These are phyloP conservation scores for Pholis gunnellus DNA, from an alignment of 2,113 vertebrate genomes.

Conservation along the genomic window DNA sequence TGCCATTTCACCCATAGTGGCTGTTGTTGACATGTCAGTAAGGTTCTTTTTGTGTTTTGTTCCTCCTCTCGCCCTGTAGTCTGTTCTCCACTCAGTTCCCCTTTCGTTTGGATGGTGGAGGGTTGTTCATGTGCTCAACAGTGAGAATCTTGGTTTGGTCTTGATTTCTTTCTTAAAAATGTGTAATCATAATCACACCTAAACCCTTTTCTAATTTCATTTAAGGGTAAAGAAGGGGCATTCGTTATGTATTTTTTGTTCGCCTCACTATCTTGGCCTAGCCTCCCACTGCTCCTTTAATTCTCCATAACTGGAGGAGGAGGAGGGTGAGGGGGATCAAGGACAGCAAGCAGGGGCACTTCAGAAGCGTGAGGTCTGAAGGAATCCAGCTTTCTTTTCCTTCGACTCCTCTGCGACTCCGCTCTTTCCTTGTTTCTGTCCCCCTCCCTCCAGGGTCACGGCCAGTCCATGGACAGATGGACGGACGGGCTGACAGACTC, in stretches of 20 bases:
- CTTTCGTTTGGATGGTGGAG: conserved; percentile 40
- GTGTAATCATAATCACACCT: not conserved
- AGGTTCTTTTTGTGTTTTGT: conserved; percentile 32
- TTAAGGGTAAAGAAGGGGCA: conserved; percentile 3
- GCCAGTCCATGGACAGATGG: conserved; percentile 73
- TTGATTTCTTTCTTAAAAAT: conserved; percentile 39
- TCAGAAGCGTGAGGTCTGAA: conserved; percentile 60
- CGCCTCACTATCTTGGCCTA: conserved; percentile 55
- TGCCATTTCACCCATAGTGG: conserved; percentile 91
- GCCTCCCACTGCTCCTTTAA: conserved; percentile 68
- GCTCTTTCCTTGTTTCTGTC: conserved; percentile 73
- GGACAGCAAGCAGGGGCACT: conserved; percentile 60
- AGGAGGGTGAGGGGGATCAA: conserved; percentile 71
- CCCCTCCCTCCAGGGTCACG: conserved; percentile 81
- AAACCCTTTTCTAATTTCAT: conserved; percentile 11
- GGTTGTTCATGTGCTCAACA: conserved; percentile 71
- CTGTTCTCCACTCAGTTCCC: conserved; percentile 60
- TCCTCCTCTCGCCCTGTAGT: conserved; percentile 53
- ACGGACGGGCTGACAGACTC: conserved; percentile 39
- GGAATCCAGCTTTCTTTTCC: conserved; percentile 73
- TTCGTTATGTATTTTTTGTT: conserved; percentile 20
- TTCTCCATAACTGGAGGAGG: conserved; percentile 76
- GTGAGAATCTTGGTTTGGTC: conserved; percentile 19
- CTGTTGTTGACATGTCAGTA: conserved; percentile 81
- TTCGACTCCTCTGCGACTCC: conserved; percentile 60